Conservation (phyloP, 2,797 vertebrate species). For the Micropoecilia bifurca region DNA sequence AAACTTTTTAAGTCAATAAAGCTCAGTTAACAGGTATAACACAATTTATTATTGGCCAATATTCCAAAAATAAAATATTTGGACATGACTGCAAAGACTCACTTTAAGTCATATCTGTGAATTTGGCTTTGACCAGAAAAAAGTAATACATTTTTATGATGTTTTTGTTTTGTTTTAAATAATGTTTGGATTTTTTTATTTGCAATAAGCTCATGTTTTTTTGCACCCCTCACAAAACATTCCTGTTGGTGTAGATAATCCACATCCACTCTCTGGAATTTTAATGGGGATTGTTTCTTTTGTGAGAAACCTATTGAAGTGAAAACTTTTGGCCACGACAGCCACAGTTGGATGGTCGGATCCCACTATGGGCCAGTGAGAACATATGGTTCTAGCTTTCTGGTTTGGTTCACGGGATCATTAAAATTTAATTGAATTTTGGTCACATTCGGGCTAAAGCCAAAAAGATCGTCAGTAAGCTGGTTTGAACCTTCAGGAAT, state of each 20-base stretch:
- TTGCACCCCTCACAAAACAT: neutral
- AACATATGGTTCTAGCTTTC: slow-evolving; percentile 24
- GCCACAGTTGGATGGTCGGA: slow-evolving; percentile 26
- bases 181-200: neutral
- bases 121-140: neutral
- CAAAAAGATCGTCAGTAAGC: neutral
- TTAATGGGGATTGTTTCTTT: slow-evolving; percentile 28
- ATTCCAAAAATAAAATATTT: neutral
- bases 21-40: neutral
- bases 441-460: slow-evolving; percentile 9
- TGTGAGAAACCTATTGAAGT: slow-evolving; percentile 20
- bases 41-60: neutral
- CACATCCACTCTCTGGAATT: slow-evolving; percentile 30
- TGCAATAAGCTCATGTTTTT: neutral
- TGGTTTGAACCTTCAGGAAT: neutral
- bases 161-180: neutral
- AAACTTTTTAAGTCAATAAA: neutral
- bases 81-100: neutral
- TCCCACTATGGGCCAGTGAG: slow-evolving; percentile 9
- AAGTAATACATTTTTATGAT: neutral
- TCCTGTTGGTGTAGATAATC: slow-evolving; percentile 25
- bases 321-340: slow-evolving; percentile 21
- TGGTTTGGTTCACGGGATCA: neutral
- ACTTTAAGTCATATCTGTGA: neutral
- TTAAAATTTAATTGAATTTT: slow-evolving; percentile 20